phyloP scores from a whole-genome alignment of 2,888 invertebrate genomes.

The Hirtodrosophila histrioides region DNA sequence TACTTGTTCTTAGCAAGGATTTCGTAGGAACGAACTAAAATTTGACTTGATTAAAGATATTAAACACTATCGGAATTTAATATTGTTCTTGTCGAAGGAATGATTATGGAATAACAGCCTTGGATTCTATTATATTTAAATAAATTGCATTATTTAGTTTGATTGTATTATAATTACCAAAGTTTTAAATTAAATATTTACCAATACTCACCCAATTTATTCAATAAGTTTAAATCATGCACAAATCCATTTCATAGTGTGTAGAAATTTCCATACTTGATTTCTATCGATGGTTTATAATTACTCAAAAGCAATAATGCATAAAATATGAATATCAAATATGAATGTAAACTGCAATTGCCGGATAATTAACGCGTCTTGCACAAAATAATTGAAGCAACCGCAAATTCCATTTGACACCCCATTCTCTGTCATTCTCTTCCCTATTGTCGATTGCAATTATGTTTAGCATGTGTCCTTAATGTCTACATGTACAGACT shows the following conservation, averaged over 20 bases:
- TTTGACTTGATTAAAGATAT: too few relatives aligned
- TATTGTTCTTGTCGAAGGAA: too few relatives aligned
- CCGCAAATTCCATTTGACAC: slow-evolving; percentile 52
- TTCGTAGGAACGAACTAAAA: too few relatives aligned
- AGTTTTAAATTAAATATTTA: slow-evolving; percentile 17
- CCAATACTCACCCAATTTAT: neutral
- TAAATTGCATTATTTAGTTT: too few relatives aligned
- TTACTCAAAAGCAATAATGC: slow-evolving; percentile 10
- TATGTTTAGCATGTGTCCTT: slow-evolving; percentile 23
- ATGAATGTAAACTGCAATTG: slow-evolving; percentile 20
- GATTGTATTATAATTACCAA: slow-evolving; percentile 2
- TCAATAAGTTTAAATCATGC: neutral
- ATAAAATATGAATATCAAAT: slow-evolving; percentile 10
- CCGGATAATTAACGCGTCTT: slow-evolving; percentile 11
- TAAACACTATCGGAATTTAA: too few relatives aligned
- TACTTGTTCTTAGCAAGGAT: too few relatives aligned
- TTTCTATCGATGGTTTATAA: slow-evolving; percentile 9
- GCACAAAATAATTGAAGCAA: slow-evolving; percentile 34
- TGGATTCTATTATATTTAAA: too few relatives aligned
- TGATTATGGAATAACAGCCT: too few relatives aligned
- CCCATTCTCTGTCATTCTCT: slow-evolving; percentile 2
- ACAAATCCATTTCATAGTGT: neutral
- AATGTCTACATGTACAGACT: neutral
- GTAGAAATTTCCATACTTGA: slow-evolving; percentile 1
- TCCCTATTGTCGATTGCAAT: slow-evolving; percentile 18